Evolutionary conservation across 30 jellyfish, hydroid and myxozoan species (phyloP).

Genomic region (Aurelia sp.): DNA sequence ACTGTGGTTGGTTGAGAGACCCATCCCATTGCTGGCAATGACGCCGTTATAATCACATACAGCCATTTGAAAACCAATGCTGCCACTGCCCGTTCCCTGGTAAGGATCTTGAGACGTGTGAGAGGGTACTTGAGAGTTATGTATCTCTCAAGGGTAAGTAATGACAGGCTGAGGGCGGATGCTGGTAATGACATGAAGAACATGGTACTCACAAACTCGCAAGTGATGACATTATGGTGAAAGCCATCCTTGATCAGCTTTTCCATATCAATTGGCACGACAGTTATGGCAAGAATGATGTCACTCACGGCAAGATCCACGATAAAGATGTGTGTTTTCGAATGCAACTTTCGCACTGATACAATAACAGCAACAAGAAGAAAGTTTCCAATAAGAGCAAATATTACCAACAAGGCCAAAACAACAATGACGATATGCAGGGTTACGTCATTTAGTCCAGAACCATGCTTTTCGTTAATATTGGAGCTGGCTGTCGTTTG

Average conservation of each 20-base stretch:
- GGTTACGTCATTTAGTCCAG: constrained; percentile 12
- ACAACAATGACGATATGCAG: constrained; percentile 16
- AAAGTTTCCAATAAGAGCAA: constrained; percentile 66
- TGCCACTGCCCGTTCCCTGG: constrained; percentile 46
- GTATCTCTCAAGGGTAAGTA: constrained; percentile 85
- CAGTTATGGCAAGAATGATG: constrained; percentile 65
- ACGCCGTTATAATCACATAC: constrained; percentile 69
- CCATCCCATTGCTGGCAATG: constrained; percentile 81
- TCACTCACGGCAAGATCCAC: constrained; percentile 87
- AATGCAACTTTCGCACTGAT: constrained; percentile 63
- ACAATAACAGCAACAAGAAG: constrained; percentile 62
- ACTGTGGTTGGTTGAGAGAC: constrained; percentile 36
- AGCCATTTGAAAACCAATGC: constrained; percentile 76
- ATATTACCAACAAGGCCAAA: constrained; percentile 44
- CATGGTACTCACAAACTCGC: constrained; percentile 74
- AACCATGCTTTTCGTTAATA: too few species aligned
- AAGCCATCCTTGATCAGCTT: constrained; percentile 45
- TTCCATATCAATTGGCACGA: constrained; percentile 83
- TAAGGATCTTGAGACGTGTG: constrained; percentile 58
- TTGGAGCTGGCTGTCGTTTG: too few species aligned
- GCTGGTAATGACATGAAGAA: constrained; percentile 91
- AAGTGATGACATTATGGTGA: constrained; percentile 34
- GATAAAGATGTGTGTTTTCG: constrained; percentile 82
- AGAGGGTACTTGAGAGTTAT: constrained; percentile 78
- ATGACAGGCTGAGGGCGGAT: constrained; percentile 76